Conservation (phyloP, 2,113 vertebrate genomes). For the Aegotheles bennettii region DNA sequence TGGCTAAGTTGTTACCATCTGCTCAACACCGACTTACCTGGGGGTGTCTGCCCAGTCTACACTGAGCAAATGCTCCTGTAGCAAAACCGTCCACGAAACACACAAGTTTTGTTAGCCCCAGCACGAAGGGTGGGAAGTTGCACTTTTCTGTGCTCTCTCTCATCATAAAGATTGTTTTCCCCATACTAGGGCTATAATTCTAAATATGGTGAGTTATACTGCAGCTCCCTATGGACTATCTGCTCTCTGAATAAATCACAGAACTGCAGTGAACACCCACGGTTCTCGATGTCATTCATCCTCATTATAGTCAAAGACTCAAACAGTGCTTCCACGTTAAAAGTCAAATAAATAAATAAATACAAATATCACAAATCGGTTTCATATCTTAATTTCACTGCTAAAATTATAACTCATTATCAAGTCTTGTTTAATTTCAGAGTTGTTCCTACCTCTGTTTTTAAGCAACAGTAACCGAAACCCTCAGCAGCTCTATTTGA, state of each 20-base stretch:
- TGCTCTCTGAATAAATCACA: not conserved
- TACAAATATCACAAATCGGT: not conserved
- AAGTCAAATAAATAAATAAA: not conserved
- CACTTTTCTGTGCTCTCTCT: not conserved
- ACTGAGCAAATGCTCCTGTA: not conserved
- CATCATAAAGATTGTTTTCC: not conserved
- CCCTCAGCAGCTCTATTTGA: not conserved
- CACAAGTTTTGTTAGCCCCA: not conserved
- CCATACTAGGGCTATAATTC: not conserved
- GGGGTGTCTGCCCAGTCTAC: not conserved
- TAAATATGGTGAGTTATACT: not conserved
- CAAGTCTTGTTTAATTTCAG: not conserved
- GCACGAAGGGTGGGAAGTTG: not conserved
- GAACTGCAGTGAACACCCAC: not conserved
- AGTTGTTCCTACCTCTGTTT: not conserved
- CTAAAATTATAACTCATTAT: not conserved
- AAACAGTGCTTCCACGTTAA: not conserved
- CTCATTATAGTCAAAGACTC: not conserved
- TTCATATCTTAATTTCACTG: not conserved
- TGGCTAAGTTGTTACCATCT: not conserved
- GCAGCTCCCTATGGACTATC: not conserved
- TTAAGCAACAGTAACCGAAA: not conserved
- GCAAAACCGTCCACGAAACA: accelerated
- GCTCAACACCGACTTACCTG: not conserved
- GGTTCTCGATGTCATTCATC: not conserved